Evolutionary conservation across 2,113 vertebrate genomes (phyloP).

Genomic region (Saccopteryx bilineata): DNA sequence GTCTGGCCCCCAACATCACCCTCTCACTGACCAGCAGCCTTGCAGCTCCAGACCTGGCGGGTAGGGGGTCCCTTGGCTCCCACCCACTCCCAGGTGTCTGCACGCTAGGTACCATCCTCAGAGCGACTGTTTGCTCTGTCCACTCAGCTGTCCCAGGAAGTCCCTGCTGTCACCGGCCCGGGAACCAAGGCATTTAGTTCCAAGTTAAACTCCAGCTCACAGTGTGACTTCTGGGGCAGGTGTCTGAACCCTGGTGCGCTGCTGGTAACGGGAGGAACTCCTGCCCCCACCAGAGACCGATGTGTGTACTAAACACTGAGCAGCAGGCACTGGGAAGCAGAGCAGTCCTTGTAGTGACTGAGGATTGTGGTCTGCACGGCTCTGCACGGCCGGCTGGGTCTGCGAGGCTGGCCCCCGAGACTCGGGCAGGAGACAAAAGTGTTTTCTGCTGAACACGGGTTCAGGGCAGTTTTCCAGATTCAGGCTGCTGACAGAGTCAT

Average conservation of each 20-base stretch:
- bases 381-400: not conserved
- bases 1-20: not conserved
- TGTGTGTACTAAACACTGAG: not conserved
- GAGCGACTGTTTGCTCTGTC: not conserved
- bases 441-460: not conserved
- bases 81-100: not conserved
- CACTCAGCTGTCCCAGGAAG: not conserved
- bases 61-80: accelerated
- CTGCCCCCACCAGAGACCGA: not conserved
- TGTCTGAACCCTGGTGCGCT: not conserved
- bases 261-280: not conserved
- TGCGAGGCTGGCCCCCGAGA: accelerated
- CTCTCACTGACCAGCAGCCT: not conserved
- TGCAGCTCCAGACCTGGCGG: not conserved
- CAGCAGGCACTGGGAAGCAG: not conserved
- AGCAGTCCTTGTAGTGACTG: not conserved
- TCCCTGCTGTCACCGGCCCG: not conserved
- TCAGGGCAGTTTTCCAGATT: not conserved
- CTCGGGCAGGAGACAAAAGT: no score
- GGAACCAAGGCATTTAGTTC: not conserved
- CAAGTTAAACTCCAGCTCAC: not conserved
- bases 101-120: not conserved
- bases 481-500: not conserved
- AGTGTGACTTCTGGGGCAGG: not conserved
- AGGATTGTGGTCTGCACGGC: not conserved